These are phyloP conservation scores for Eupithecia exiguata DNA, from an alignment of 2,888 invertebrate species.

Conservation along the genomic window DNA sequence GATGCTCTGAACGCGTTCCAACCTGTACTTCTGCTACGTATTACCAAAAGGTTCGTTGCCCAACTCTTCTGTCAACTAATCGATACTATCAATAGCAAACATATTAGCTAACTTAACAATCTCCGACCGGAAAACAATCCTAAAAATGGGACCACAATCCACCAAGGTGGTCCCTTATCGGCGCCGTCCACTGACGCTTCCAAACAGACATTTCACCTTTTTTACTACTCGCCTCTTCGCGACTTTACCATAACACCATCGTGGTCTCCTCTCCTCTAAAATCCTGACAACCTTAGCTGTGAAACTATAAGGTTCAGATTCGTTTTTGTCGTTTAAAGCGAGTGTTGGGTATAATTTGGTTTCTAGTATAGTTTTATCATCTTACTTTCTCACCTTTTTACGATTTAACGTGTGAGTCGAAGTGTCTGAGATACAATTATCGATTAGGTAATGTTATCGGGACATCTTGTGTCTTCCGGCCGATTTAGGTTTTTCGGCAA, in stretches of 20 bases:
- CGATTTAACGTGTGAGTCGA: slow-evolving; percentile 79
- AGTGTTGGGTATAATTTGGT: slow-evolving; percentile 43
- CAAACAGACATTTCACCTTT: slow-evolving; percentile 83
- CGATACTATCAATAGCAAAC: slow-evolving; percentile 42
- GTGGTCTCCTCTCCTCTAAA: slow-evolving; percentile 29
- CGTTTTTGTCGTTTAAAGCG: neutral
- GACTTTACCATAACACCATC: slow-evolving; percentile 65
- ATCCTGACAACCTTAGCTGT: neutral
- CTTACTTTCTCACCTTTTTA: slow-evolving; percentile 83
- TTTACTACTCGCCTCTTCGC: slow-evolving; percentile 81
- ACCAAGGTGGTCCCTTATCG: slow-evolving; percentile 82
- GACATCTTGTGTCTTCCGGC: slow-evolving; percentile 82
- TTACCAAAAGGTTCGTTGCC: neutral
- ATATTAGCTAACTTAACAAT: slow-evolving; percentile 52
- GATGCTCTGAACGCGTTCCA: neutral
- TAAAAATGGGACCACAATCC: slow-evolving; percentile 72
- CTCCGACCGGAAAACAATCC: slow-evolving; percentile 76
- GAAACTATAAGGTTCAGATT: slow-evolving; percentile 45
- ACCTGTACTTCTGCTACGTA: neutral
- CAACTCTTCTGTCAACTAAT: slow-evolving; percentile 6
- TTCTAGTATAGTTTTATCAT: slow-evolving; percentile 75
- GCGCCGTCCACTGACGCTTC: slow-evolving; percentile 75
- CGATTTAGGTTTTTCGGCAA: slow-evolving; percentile 69
- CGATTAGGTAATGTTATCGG: slow-evolving; percentile 83
- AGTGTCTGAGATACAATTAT: slow-evolving; percentile 83